Evolutionary conservation across 1,140 invertebrate genomes (phyloP), one percentile per base, ranked within the genome.

Genomic region (Conus ventricosus): DNA sequence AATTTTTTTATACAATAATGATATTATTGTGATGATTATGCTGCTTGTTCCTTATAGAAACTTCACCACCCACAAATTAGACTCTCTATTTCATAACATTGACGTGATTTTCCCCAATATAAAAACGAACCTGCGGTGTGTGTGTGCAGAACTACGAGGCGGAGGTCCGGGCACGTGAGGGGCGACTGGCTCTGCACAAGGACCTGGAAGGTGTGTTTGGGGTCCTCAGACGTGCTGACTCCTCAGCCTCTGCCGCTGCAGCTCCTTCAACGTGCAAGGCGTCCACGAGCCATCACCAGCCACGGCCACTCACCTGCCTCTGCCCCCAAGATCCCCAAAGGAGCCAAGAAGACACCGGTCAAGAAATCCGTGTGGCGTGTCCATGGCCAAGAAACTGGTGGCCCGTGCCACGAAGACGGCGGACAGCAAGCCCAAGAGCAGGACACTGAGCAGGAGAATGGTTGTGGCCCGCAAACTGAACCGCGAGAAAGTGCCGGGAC

Each of bases 401-500:
- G 81, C 81, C 20, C 51, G 81, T 57, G 81, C 81, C 15, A 23
- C 81, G 7, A 83, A 20, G 13, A 55, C 20, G 13, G 23, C 81
- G 5, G 54, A 23, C 81, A 83, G 23, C 20, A 55, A 55, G 54
- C 81, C 81, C 20, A 83, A 54, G 54, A 83, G 53, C 81, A 83
- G 23, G 81, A 27, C 5, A 53, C 10, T 83, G 53, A n/a, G 11
- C 8, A n/a, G 10, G 2, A 83, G 39, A 57, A 51, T 83, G 6
- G 17, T 60, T 54, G 39, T 54, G 11, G 23, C n/a, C 63, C 84
- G 84, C 63, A 75, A 54, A 11, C 84, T 94, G 17, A 90, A 91
- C 84, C 87, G 91, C 27, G 83, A 88, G 75, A 90, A 80, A 71
- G 90, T 86, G 78, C 91, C 78, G 23, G 23, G 90, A 88, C 88